Base-by-base conservation (phyloP, 2,797 vertebrate genomes). In the Fundulus diaphanus region DNA sequence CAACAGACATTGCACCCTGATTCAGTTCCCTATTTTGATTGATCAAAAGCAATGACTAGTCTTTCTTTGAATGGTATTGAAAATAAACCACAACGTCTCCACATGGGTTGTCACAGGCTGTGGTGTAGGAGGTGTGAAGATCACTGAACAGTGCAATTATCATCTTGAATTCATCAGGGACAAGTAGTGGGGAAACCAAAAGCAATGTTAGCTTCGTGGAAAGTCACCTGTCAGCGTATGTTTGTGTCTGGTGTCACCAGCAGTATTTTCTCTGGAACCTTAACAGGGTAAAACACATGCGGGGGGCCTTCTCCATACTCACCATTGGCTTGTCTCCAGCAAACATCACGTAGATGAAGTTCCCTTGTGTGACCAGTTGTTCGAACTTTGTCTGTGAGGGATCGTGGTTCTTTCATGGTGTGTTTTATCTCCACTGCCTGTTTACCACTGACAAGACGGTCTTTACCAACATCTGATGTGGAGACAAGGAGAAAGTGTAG, bases 371-470 rank as follows among this genome's bases (percentile, higher is more conserved):
- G 93, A 68, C 95, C 95, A 0, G 59, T 77, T n/a, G 91, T 92
- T 57, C 65, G 88, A 82, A 97, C 79, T 0, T 91, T 94, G 87
- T 98, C 97, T 0, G 95, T 92, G n/a, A 98, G 94, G 3, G 96
- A 93, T 11, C 97, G 92, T 0, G 96, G 92, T 80, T 98, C 97
- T 88, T 96, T 97, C 56, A 98, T 85, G 0, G 96, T 96, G 92
- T 98, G 97, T 71, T 95, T 96, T 85, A 98, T 96, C 90, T 97
- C 97, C 87, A 97, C 96, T 27, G 95, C 96, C 89, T 98, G 97
- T 82, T 93, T 96, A 29, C 96, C 97, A 65, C 73, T 93, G 46
- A 98, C 94, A 54, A 98, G 89, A 31, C 92, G 93, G 80, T 98
- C 97, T 80, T 74, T 94, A 77, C 95, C 95, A 0, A 98, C 89